These are phyloP conservation scores for Aurelia aurita complex sp. Pacific DNA, from an alignment of 30 jellyfish, hydroid and myxozoan species.

Conservation along the genomic window DNA sequence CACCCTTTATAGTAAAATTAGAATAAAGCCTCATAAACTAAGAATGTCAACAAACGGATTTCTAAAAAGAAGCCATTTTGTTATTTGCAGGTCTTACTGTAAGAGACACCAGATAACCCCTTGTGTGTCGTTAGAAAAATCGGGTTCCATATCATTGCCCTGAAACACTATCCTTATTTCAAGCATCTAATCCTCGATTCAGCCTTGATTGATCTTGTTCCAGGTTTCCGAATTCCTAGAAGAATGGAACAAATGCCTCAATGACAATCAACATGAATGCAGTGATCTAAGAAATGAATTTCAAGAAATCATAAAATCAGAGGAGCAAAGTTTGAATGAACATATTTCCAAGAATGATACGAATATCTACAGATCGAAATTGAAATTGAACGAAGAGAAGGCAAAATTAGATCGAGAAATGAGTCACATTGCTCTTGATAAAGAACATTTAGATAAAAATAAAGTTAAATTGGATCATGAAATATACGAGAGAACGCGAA, in stretches of 20 bases:
- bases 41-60: no score
- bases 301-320: constrained; percentile 31
- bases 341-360: constrained; percentile 22
- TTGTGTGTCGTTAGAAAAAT: no score
- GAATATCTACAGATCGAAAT: constrained; percentile 8
- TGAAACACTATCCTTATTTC: no score
- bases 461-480: constrained; percentile 26
- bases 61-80: no score
- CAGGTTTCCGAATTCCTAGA: constrained; percentile 23
- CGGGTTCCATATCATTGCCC: no score
- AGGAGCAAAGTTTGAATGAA: constrained; percentile 9
- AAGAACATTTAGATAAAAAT: constrained; percentile 38
- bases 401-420: constrained; percentile 61
- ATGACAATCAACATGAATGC: constrained; percentile 36
- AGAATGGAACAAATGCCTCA: constrained; percentile 22
- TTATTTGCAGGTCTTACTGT: no score
- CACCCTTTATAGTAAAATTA: no score
- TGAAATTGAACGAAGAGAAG: constrained; percentile 41
- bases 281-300: constrained; percentile 17
- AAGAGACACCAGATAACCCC: no score
- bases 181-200: no score
- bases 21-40: no score
- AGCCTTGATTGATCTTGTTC: neutral
- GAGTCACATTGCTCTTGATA: constrained; percentile 60
- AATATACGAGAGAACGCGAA: constrained; percentile 36